phyloP scores from a whole-genome alignment of 2,888 invertebrate species.

The Meiosimyza platycephala region DNA sequence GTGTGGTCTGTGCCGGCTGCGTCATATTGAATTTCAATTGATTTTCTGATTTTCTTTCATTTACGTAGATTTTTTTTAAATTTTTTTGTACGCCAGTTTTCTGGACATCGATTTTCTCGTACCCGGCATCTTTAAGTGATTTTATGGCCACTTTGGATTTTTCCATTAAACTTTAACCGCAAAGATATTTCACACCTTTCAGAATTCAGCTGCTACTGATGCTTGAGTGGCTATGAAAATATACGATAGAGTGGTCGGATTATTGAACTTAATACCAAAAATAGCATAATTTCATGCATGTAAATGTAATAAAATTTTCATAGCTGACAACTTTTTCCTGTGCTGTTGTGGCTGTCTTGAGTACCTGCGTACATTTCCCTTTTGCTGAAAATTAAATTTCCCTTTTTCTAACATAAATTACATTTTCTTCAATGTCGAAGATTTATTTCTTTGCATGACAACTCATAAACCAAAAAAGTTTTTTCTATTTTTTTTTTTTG shows the following conservation, averaged over 20 bases:
- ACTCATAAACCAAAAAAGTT: conserved; percentile 27
- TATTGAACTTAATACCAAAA: no score
- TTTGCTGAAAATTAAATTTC: conserved; percentile 8
- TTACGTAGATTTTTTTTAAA: not conserved
- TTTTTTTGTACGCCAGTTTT: conserved; percentile 10
- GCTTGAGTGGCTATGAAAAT: no score
- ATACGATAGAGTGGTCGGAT: no score
- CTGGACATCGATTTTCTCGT: not conserved
- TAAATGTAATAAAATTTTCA: no score
- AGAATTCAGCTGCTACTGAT: no score
- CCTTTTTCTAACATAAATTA: conserved; percentile 21
- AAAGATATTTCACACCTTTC: no score
- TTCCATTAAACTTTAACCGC: no score
- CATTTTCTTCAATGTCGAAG: conserved; percentile 2
- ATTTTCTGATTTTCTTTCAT: conserved; percentile 7
- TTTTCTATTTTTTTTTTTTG: not conserved
- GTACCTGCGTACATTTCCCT: not conserved
- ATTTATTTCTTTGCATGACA: conserved; percentile 28
- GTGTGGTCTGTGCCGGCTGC: conserved; percentile 29
- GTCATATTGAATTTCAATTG: conserved; percentile 33
- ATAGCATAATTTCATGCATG: no score
- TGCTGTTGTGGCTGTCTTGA: no score
- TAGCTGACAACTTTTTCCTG: no score
- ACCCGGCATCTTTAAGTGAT: no score
- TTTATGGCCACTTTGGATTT: no score